Evolutionary conservation across 2,888 invertebrate genomes (phyloP), one percentile per base, ranked within the genome.

Genomic region (Mythimna albipuncta): DNA sequence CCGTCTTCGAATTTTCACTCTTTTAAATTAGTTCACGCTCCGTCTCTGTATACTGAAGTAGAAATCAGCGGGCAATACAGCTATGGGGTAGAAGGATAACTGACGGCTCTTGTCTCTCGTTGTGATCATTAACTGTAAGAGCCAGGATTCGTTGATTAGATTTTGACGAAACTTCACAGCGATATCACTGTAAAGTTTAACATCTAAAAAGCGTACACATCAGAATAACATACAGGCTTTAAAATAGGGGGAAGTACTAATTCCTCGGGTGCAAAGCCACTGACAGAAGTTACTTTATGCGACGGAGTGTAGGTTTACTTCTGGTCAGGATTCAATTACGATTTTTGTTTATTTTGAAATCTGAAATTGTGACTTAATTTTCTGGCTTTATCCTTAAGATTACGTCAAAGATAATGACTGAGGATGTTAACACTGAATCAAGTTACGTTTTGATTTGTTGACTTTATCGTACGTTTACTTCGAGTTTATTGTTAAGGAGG

Each of bases 391-490:
- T 41, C 2, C 50, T 41, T 26, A 2, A 62, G 16, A 19, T 26
- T 11, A 63, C 19, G 16, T 50, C 52, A 9, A 44, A 66, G 13
- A 2, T 52, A 26, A 62, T 47, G 7, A 11, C 5, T 50, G 0
- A 35, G 55, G 73, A 62, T 62, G 38, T 61, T 63, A 54, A 38
- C 61, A 62, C 21, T 62, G 61, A 74, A 59, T 38, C 38, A 62
- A 73, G 55, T 52, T 62, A 50, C 21, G 54, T 47, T 41, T 75
- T 19, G n/a, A 64, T 35, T 57, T 73, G 61, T 78, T 41, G 55
- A 44, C 50, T 66, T 57, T 66, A 50, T 62, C 11, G 62, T 57
- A 74, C 65, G 35, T 75, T 77, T 47, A 71, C n/a, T 52, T 58
- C 5, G 38, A 64, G 47, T 64, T 77, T 58, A 58, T 58, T 63